A percentile compares a stretch with the other conserved stretches of the same genome.
Conservation (phyloP, 1,140 invertebrate genomes). For the Megathymus violae region DNA sequence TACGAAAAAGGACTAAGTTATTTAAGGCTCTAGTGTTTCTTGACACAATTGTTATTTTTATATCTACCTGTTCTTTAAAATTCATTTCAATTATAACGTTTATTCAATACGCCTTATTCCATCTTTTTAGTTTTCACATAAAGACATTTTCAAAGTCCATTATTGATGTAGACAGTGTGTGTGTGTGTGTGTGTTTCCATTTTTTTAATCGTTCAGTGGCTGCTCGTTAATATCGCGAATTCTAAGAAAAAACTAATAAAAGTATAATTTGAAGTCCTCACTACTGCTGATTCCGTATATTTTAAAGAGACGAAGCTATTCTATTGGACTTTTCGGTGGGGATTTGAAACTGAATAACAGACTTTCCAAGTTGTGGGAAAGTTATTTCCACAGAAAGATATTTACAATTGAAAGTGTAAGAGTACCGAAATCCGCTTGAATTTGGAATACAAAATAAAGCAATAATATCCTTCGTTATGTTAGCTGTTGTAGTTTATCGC, state of each 20-base stretch:
- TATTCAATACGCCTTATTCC: no score
- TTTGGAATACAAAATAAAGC: not conserved
- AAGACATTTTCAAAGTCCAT: not conserved
- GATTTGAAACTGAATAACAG: not conserved
- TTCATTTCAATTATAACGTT: no score
- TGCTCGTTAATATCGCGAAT: not conserved
- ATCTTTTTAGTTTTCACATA: no score
- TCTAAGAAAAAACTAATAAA: not conserved
- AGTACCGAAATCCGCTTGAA: not conserved
- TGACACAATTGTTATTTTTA: no score
- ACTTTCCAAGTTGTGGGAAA: not conserved
- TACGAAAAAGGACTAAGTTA: no score
- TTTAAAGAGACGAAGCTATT: not conserved
- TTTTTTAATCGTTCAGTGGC: not conserved
- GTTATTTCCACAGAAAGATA: not conserved
- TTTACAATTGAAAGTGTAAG: not conserved
- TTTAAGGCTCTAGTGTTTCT: no score
- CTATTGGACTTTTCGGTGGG: not conserved
- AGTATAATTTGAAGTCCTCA: not conserved
- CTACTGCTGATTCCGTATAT: not conserved
- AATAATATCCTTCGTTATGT: no score
- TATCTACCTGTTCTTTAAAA: no score
- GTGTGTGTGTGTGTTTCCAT: no score
- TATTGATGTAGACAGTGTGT: not conserved
- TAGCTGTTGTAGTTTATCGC: no score